Conservation (phyloP, 2,888 invertebrate species). For the Disparrhopalites patrizii region DNA sequence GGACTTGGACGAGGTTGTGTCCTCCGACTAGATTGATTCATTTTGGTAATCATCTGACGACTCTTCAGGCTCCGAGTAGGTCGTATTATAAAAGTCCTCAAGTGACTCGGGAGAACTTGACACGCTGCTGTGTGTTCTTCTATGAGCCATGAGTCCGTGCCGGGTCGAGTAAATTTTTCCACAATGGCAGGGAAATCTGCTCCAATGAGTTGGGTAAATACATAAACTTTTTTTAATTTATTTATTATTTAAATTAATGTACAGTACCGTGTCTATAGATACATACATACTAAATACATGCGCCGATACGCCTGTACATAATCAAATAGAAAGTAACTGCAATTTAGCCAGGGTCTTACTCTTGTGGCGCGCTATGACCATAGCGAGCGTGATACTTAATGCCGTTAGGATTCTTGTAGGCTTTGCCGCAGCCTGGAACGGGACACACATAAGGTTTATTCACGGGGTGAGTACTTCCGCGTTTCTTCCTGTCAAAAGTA, state of each 20-base stretch:
- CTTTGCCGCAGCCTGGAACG: constrained; percentile 79
- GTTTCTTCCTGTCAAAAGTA: constrained; percentile 13
- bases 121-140: constrained; percentile 53
- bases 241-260: background rate
- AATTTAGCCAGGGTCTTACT: constrained; percentile 60
- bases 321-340: too few species aligned
- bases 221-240: too few species aligned
- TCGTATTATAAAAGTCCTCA: constrained; percentile 1
- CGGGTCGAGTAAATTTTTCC: constrained; percentile 80
- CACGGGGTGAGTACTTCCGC: background rate
- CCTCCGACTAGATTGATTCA: constrained; percentile 10
- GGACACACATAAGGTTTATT: constrained; percentile 58
- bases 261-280: background rate
- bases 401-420: constrained; percentile 83
- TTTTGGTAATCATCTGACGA: constrained; percentile 4
- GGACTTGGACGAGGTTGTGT: too few species aligned
- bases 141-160: constrained; percentile 72
- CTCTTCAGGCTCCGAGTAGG: constrained; percentile 9
- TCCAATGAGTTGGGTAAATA: too few species aligned
- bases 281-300: too few species aligned
- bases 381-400: constrained; percentile 85
- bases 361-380: constrained; percentile 78
- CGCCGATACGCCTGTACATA: too few species aligned
- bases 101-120: background rate
- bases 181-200: constrained; percentile 71